Conservation (phyloP, 2,797 vertebrate species). For the Pipistrellus pygmaeus region DNA sequence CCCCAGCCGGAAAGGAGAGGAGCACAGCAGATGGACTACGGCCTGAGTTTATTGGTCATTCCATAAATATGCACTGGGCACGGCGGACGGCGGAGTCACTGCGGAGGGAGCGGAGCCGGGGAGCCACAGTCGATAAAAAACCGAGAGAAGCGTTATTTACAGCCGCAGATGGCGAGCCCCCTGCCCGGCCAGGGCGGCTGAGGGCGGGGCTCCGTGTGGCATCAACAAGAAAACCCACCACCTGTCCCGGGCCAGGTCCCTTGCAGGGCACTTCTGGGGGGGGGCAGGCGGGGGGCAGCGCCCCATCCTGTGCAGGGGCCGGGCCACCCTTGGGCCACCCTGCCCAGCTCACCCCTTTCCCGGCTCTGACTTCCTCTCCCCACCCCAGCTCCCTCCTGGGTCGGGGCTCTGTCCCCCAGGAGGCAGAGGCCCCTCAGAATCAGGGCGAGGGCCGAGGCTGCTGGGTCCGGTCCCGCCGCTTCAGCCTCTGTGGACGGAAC, state of each 20-base stretch:
- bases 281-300: background rate
- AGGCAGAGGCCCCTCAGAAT: background rate
- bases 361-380: background rate
- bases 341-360: background rate
- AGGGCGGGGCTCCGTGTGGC: background rate
- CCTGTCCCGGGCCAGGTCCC: background rate
- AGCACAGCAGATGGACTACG: rapidly evolving
- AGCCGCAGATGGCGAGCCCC: background rate
- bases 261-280: background rate
- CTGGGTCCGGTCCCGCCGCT: background rate
- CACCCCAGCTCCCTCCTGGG: background rate
- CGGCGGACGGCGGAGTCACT: constrained; percentile 90
- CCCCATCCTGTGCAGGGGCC: too few species aligned
- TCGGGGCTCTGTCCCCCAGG: background rate
- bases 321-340: background rate
- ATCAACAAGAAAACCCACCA: background rate
- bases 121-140: constrained; percentile 18
- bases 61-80: constrained; percentile 91
- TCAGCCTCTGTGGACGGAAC: background rate
- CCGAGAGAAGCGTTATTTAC: constrained; percentile 61
- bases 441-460: background rate
- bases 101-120: constrained; percentile 67
- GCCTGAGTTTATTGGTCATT: constrained; percentile 90
- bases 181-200: background rate
- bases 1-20: background rate